These are phyloP conservation scores for Pemphredon lugubris DNA, from an alignment of 2,888 invertebrate genomes.

Conservation along the genomic window DNA sequence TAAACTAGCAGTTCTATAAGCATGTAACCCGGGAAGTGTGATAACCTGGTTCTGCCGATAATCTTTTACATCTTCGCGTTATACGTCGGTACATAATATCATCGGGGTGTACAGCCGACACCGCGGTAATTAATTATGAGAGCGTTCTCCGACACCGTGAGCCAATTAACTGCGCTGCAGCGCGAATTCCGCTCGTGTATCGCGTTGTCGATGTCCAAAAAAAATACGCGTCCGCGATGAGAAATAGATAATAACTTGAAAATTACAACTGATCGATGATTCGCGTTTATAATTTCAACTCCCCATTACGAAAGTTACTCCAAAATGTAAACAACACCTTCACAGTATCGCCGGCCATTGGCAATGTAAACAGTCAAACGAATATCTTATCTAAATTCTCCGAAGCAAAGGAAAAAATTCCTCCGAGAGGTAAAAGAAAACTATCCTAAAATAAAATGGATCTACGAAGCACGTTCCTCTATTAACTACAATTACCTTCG, in stretches of 20 bases:
- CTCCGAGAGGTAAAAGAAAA: too few relatives aligned
- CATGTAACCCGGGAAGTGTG: conserved; percentile 19
- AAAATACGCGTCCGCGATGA: conserved; percentile 18
- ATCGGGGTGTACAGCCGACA: conserved; percentile 38
- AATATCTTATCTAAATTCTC: too few relatives aligned
- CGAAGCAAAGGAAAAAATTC: too few relatives aligned
- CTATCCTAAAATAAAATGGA: conserved; percentile 31
- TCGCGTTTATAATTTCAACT: too few relatives aligned
- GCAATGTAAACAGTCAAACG: too few relatives aligned
- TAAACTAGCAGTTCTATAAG: conserved; percentile 29
- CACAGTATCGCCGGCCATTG: too few relatives aligned
- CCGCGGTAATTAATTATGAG: conserved; percentile 56
- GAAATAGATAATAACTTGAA: too few relatives aligned
- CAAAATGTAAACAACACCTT: too few relatives aligned
- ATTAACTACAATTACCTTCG: conserved; percentile 42
- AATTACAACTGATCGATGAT: too few relatives aligned
- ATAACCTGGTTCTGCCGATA: conserved; percentile 39
- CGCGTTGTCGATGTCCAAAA: conserved; percentile 20
- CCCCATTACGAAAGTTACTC: too few relatives aligned
- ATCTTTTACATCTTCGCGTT: conserved; percentile 42
- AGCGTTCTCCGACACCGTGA: conserved; percentile 41
- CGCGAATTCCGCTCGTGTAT: neutral
- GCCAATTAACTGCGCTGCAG: conserved; percentile 50
- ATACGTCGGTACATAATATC: conserved; percentile 39
- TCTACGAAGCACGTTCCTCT: conserved; percentile 21